Evolutionary conservation across 2,797 vertebrate species (phyloP).

Genomic region (Takifugu rubripes): DNA sequence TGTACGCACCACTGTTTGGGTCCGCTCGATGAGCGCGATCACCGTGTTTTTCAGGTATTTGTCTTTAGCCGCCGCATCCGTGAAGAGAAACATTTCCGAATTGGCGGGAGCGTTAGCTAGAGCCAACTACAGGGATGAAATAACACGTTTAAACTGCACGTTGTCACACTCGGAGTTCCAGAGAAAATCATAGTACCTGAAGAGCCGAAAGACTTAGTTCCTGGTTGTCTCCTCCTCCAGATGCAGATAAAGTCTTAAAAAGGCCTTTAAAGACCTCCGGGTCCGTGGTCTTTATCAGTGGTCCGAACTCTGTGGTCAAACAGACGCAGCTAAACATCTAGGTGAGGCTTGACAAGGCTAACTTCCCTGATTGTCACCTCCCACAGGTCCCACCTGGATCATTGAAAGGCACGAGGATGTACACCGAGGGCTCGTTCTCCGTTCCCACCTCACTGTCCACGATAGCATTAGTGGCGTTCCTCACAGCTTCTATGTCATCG

Average conservation of each 20-base stretch:
- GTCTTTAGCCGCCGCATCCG: constrained; percentile 66
- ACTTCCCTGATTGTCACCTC: neutral
- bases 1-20: constrained; percentile 53
- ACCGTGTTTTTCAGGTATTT: constrained; percentile 42
- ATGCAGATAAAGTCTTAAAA: constrained; percentile 23
- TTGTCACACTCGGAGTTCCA: neutral
- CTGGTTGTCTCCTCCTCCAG: constrained; percentile 38
- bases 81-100: constrained; percentile 73
- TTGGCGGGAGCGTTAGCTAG: constrained; percentile 41
- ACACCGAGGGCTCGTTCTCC: constrained; percentile 36
- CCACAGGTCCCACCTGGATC: constrained; percentile 45
- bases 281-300: constrained; percentile 48
- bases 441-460: constrained; percentile 46
- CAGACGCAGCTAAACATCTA: neutral
- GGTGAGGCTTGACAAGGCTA: neutral
- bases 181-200: constrained; percentile 36
- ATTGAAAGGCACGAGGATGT: constrained; percentile 61
- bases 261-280: constrained; percentile 19
- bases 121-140: constrained; percentile 45
- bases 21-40: constrained; percentile 60
- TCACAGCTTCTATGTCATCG: constrained; percentile 42
- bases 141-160: neutral
- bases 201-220: constrained; percentile 62
- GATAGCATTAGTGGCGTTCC: constrained; percentile 14
- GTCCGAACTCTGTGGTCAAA: constrained; percentile 47